These are phyloP conservation scores for Melipona beecheii DNA, from an alignment of 2,888 invertebrate species.

Conservation along the genomic window DNA sequence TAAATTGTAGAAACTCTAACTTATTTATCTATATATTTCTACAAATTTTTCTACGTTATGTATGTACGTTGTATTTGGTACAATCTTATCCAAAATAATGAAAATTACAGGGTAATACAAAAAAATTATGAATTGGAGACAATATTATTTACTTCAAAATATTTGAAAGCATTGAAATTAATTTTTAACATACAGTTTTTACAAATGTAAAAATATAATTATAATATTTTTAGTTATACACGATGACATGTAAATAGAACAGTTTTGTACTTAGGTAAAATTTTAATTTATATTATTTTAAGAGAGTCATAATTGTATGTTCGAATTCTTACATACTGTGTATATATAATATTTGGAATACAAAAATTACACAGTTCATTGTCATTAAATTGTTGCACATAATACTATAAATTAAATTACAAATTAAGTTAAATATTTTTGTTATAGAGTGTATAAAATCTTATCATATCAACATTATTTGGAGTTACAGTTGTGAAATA, in stretches of 20 bases:
- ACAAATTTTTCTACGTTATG: conserved; percentile 33
- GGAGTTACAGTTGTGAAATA: conserved; percentile 2
- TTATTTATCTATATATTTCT: conserved; percentile 43
- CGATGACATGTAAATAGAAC: conserved; percentile 31
- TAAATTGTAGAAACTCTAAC: conserved; percentile 9
- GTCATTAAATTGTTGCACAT: conserved; percentile 30
- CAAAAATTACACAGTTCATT: conserved; percentile 7
- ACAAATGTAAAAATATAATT: conserved; percentile 30
- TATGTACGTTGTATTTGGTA: neutral
- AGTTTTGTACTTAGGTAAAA: conserved; percentile 37
- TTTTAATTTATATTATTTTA: conserved; percentile 24
- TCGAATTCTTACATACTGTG: conserved; percentile 13
- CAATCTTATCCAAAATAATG: neutral
- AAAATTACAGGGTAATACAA: conserved; percentile 16
- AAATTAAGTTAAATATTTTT: conserved; percentile 11
- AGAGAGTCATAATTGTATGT: conserved; percentile 30
- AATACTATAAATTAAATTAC: conserved; percentile 29
- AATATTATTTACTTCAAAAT: conserved; percentile 2
- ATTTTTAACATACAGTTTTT: conserved; percentile 19
- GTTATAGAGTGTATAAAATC: neutral
- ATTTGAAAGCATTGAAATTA: conserved; percentile 21
- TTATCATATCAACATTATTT: conserved; percentile 25
- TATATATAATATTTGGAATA: neutral
- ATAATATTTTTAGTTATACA: conserved; percentile 31
- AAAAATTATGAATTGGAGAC: conserved; percentile 13